Evolutionary conservation across 1,140 invertebrate species (phyloP), one percentile per base, ranked within the genome.

Genomic region (Lasioglossum albipes): DNA sequence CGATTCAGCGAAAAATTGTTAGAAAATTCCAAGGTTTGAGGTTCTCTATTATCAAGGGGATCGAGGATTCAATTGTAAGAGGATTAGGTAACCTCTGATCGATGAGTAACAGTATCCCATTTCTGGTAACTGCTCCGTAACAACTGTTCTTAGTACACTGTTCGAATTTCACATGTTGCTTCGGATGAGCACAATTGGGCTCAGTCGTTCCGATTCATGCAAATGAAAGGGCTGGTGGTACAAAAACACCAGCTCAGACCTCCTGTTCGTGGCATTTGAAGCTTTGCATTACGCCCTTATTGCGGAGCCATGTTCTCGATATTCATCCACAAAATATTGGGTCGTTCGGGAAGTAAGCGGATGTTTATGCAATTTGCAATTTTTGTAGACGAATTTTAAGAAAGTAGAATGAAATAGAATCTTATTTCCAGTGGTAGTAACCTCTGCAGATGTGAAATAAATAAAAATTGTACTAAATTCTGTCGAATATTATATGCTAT

Each of bases 41-140:
- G 52, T 20, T 59, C 49, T 68, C 65, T 10, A 69, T 76, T 69
- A 54, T 54, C 52, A 54, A 18, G 52, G 18, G 52, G 52, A 18
- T 54, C 52, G 13, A 16, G 52, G 52, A 54, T 54, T 54, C 52
- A 54, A 54, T 54, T 54, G 52, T 54, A 59, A 22, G 49, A 41
- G 36, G n/a, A 31, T 65, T 27, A 16, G 65, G n/a, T 68, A 20
- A 54, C 72, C 20, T 3, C 4, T 45, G 42, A 68, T 71, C 54
- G 31, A 71, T 71, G 13, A 36, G 31, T 10, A 13, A 31, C 22
- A 64, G 61, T 65, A 65, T 65, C 62, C 31, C 18, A 65, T 41
- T 65, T 27, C 62, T 41, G 62, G 16, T 65, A 65, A 65, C 22
- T 41, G 31, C 20, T 65, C 22, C 31, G 31, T 41, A 41, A 65